Evolutionary conservation across 1,140 invertebrate species (phyloP), one percentile per base, ranked within the genome.

Genomic region (Brachystomella parvula): DNA sequence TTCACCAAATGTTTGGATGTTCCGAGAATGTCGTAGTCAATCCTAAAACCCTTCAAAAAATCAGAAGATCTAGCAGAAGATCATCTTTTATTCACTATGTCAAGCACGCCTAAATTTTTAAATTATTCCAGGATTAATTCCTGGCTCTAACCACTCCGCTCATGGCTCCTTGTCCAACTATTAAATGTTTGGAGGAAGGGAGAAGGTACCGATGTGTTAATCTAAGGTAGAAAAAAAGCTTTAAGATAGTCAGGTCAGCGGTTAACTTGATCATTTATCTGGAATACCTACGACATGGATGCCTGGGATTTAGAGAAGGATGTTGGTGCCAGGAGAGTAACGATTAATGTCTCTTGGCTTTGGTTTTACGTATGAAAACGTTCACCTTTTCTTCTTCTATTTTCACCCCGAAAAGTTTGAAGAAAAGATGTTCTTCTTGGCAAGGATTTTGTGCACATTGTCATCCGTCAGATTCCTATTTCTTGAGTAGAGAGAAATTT

Each of bases 261-360:
- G n/a, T n/a, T n/a, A n/a, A n/a, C n/a, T n/a, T n/a, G n/a, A n/a
- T n/a, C n/a, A n/a, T n/a, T n/a, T n/a, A n/a, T n/a, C n/a, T n/a
- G n/a, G n/a, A n/a, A n/a, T n/a, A n/a, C 6, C 49, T 53, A 53
- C 49, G 49, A 53, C 49, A 53, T 39, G 6, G 6, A 53, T 12
- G 49, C 12, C 49, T 26, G 49, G 6, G 49, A 53, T 53, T 53
- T 53, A 26, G 49, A 24, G 21, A 53, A 53, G 12, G 49, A 53
- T 53, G 49, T 17, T 53, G 49, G 49, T 53, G 49, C 49, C 49
- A 53, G 49, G 9, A 53, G 49, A 53, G 49, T 53, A 24, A 53
- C 49, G 49, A 53, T 53, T 53, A 53, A 53, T 53, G 49, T 53
- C 49, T 53, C 49, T 53, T 53, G 49, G 49, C 49, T 53, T 53